Evolutionary conservation across 1,140 invertebrate species (phyloP), one percentile per base, ranked within the genome.

Genomic region (Dendrolimus kikuchii): DNA sequence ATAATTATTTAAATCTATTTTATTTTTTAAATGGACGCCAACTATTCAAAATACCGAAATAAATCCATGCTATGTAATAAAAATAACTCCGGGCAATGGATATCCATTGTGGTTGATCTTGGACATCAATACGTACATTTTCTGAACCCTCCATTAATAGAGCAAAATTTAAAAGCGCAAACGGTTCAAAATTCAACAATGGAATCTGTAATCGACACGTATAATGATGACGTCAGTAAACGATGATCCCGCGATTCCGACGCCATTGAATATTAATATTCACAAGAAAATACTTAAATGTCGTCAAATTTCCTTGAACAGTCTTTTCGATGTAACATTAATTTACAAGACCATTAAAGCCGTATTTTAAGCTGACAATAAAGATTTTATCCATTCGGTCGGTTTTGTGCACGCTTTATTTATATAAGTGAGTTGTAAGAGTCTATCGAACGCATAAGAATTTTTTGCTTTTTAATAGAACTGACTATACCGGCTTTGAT

Each of bases 181-280:
- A 62, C 63, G 59, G 59, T 51, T 45, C 57, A 23, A 54, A 54
- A 55, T 57, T 57, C 54, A 55, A 53, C 45, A 53, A 47, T 47
- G 43, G 38, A 51, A 43, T 38, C 49, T 53, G 57, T 64, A 62
- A 68, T 64, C 59, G 59, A 52, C 49, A 42, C 57, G 46, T 46
- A 59, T 61, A 61, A 60, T 62, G 59, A 60, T 52, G 55, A 57
- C 60, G 57, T 51, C 57, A 57, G 55, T 53, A 49, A 62, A 49
- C 53, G 57, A 62, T 62, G 47, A 64, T 56, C 47, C 9, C 45
- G 55, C 45, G 41, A 51, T 53, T 55, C 51, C 39, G 45, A 36
- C 39, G 7, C 10, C 42, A 36, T 38, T 39, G 55, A 51, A 45
- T 49, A 44, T 45, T 45, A 38, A 45, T 45, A 45, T 45, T 6